phyloP scores from a whole-genome alignment of 2,888 invertebrate species.

The Malachius bipustulatus region DNA sequence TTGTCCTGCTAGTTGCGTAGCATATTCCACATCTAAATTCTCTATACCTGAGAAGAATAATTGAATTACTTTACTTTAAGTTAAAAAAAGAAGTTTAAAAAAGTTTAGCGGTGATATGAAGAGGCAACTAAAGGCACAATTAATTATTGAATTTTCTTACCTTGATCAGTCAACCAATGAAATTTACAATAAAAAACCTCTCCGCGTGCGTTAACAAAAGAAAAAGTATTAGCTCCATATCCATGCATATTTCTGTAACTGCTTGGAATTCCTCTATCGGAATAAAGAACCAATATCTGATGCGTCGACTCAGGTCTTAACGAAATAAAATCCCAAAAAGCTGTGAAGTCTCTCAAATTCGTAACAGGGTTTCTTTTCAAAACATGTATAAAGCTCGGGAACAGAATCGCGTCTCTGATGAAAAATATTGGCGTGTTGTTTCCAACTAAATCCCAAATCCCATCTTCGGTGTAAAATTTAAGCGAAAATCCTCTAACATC shows the following conservation, averaged over 20 bases:
- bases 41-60: slow-evolving; percentile 47
- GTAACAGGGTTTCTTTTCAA: slow-evolving; percentile 92
- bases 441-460: slow-evolving; percentile 88
- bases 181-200: slow-evolving; percentile 75
- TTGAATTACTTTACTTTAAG: slow-evolving; percentile 48
- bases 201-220: slow-evolving; percentile 67
- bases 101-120: too few relatives aligned
- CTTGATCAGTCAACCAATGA: slow-evolving; percentile 84
- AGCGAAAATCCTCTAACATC: slow-evolving; percentile 88
- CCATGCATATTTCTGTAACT: slow-evolving; percentile 65
- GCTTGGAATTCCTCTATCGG: slow-evolving; percentile 88
- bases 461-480: slow-evolving; percentile 88
- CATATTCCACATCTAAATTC: slow-evolving; percentile 57
- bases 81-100: too few relatives aligned
- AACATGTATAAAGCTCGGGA: slow-evolving; percentile 92
- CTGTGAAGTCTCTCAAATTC: slow-evolving; percentile 81
- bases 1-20: slow-evolving; percentile 53
- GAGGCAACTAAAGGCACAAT: too few relatives aligned
- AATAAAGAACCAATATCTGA: slow-evolving; percentile 75
- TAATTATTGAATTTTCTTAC: slow-evolving; percentile 31
- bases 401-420: slow-evolving; percentile 76
- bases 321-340: slow-evolving; percentile 92
- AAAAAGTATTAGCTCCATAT: slow-evolving; percentile 89
- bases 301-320: slow-evolving; percentile 80
- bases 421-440: slow-evolving; percentile 91